Conservation (phyloP, 2,797 vertebrate species). For the Cynodonichthys magdalenae region DNA sequence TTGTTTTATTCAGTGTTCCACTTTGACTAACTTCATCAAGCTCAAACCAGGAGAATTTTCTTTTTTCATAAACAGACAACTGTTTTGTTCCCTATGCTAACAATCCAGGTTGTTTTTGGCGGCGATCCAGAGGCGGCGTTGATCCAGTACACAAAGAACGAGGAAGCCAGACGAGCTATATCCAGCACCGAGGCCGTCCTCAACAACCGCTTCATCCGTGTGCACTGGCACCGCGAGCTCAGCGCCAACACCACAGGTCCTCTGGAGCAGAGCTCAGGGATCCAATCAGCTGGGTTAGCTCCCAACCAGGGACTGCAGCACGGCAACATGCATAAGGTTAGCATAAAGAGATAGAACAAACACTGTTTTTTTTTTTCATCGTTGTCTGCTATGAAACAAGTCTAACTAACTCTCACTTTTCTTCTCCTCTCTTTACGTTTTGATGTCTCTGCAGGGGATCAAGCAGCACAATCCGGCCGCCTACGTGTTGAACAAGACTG, state of each 20-base stretch:
- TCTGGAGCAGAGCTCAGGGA: slow-evolving; percentile 76
- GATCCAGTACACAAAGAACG: slow-evolving; percentile 93
- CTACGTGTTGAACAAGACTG: slow-evolving; percentile 94
- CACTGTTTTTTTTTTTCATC: too few relatives aligned
- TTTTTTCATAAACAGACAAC: not conserved
- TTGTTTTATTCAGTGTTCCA: too few relatives aligned
- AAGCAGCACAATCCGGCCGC: slow-evolving; percentile 88
- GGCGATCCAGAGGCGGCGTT: slow-evolving; percentile 94
- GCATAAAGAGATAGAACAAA: not conserved
- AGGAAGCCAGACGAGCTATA: slow-evolving; percentile 93
- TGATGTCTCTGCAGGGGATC: slow-evolving; percentile 78
- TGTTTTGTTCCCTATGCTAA: not conserved
- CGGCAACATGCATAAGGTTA: slow-evolving; percentile 76
- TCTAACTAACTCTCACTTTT: not conserved
- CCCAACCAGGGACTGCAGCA: slow-evolving; percentile 69
- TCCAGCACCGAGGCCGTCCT: slow-evolving; percentile 94
- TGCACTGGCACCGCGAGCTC: slow-evolving; percentile 93
- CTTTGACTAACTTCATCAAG: too few relatives aligned
- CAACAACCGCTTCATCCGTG: slow-evolving; percentile 95
- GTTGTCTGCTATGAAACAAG: not conserved
- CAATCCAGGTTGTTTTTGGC: slow-evolving; percentile 90
- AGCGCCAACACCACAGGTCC: slow-evolving; percentile 32
- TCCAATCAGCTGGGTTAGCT: slow-evolving; percentile 44
- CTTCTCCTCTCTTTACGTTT: not conserved
- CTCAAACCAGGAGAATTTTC: not conserved